A percentile compares a stretch with the other conserved stretches of the same genome.
Conservation (phyloP, 2,888 invertebrate species). For the Acronicta leporina region DNA sequence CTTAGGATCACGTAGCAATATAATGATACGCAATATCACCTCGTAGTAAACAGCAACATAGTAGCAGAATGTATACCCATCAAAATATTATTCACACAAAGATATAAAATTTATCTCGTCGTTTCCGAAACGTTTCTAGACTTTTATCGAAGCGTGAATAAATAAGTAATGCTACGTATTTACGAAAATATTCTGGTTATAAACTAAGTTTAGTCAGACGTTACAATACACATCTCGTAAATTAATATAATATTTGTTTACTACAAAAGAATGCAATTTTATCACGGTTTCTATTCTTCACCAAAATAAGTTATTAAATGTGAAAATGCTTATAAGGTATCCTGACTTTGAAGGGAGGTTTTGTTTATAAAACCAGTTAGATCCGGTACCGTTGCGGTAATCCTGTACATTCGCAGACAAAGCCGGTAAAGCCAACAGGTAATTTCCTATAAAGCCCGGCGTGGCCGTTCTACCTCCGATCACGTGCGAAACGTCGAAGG, state of each 20-base stretch:
- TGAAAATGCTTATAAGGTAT: not conserved
- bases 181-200: conserved; percentile 19
- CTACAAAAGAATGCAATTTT: no score
- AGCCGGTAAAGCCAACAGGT: conserved; percentile 42
- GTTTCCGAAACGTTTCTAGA: conserved; percentile 28
- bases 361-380: conserved; percentile 14
- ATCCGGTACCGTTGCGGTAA: conserved; percentile 15
- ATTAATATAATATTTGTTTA: conserved; percentile 1
- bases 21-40: conserved; percentile 7
- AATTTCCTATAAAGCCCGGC: conserved; percentile 50
- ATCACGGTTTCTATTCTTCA: no score
- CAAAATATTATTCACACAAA: conserved; percentile 11
- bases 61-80: conserved; percentile 11
- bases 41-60: conserved; percentile 6
- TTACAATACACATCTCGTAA: not conserved
- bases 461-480: conserved; percentile 57
- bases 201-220: conserved; percentile 1
- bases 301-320: not conserved
- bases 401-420: conserved; percentile 19
- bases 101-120: conserved; percentile 40
- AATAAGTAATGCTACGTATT: conserved; percentile 29
- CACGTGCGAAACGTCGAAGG: conserved; percentile 66
- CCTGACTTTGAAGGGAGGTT: no score
- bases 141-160: conserved; percentile 17
- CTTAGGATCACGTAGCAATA: no score